Percentiles rank a stretch among this genome's conserved stretches.
These are phyloP conservation scores for Griposia aprilina DNA, from an alignment of 2,888 invertebrate species.

Conservation along the genomic window DNA sequence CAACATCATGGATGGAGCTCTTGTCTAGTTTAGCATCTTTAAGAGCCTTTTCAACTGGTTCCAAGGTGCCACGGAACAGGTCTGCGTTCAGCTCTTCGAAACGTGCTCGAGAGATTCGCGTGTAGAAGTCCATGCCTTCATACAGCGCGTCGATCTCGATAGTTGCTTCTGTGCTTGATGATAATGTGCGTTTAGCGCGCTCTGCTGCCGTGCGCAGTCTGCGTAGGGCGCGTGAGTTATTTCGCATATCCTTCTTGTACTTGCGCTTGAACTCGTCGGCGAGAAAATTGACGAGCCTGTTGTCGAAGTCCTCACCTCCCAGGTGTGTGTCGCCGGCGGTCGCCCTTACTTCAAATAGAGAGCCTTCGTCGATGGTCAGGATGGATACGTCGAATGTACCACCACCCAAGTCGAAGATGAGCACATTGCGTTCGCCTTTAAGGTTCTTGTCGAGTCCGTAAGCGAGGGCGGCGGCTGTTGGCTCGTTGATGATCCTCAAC, in stretches of 20 bases:
- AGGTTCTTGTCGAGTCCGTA: conserved; percentile 93
- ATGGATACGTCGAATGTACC: conserved; percentile 96
- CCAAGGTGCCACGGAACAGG: conserved; percentile 93
- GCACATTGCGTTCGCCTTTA: conserved; percentile 91
- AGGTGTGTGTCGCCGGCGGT: conserved; percentile 96
- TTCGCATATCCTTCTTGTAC: conserved; percentile 92
- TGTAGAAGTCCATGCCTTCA: conserved; percentile 93
- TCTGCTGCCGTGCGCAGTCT: conserved; percentile 94
- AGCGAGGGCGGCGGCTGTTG: conserved; percentile 94
- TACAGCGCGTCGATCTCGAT: conserved; percentile 94
- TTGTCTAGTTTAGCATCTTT: conserved; percentile 95
- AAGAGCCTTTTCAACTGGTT: conserved; percentile 95
- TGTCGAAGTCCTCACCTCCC: conserved; percentile 94
- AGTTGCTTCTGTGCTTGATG: conserved; percentile 94
- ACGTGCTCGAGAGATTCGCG: conserved; percentile 93
- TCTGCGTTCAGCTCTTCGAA: conserved; percentile 94
- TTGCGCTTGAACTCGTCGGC: conserved; percentile 93
- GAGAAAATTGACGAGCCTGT: conserved; percentile 92
- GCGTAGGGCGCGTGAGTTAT: conserved; percentile 92
- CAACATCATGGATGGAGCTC: conserved; percentile 93
- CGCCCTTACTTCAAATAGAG: conserved; percentile 94
- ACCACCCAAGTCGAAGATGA: conserved; percentile 92
- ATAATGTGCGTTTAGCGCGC: conserved; percentile 94
- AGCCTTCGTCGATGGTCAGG: conserved; percentile 94
- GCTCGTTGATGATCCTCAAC: conserved; percentile 95